These are phyloP conservation scores for Myotis brandtii DNA, from an alignment of 2,113 vertebrate species.

Conservation along the genomic window DNA sequence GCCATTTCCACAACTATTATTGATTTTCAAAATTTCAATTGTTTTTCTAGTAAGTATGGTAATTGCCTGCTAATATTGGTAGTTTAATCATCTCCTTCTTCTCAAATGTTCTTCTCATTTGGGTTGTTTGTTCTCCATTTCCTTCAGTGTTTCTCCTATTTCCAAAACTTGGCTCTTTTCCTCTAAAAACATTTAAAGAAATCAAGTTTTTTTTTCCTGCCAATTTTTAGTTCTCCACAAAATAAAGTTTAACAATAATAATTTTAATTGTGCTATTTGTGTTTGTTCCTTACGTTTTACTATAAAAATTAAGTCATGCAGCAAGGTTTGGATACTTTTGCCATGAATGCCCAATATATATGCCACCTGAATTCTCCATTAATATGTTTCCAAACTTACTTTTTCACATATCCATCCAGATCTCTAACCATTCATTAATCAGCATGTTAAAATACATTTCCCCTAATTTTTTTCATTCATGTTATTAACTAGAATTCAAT, in stretches of 20 bases:
- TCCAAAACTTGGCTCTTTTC: not conserved
- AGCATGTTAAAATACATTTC: not conserved
- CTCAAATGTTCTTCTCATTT: not conserved
- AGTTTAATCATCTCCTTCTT: not conserved
- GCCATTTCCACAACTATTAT: not conserved
- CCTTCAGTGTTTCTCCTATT: not conserved
- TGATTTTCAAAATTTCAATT: not conserved
- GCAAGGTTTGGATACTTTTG: not conserved
- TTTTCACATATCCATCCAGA: not conserved
- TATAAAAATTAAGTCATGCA: not conserved
- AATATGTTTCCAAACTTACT: not conserved
- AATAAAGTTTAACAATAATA: not conserved
- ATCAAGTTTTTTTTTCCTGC: not conserved
- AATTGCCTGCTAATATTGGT: not conserved
- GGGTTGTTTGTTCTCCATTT: not conserved
- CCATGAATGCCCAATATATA: not conserved
- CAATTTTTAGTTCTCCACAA: not conserved
- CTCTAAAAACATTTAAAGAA: not conserved
- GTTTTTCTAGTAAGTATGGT: not conserved
- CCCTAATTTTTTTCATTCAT: not conserved
- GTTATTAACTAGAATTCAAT: slow-evolving; percentile 5
- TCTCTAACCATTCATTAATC: not conserved
- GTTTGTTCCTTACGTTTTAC: not conserved
- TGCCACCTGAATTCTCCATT: not conserved
- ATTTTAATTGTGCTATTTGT: not conserved